phyloP scores from a whole-genome alignment of 2,797 vertebrate species.

The Peromyscus nudipes region DNA sequence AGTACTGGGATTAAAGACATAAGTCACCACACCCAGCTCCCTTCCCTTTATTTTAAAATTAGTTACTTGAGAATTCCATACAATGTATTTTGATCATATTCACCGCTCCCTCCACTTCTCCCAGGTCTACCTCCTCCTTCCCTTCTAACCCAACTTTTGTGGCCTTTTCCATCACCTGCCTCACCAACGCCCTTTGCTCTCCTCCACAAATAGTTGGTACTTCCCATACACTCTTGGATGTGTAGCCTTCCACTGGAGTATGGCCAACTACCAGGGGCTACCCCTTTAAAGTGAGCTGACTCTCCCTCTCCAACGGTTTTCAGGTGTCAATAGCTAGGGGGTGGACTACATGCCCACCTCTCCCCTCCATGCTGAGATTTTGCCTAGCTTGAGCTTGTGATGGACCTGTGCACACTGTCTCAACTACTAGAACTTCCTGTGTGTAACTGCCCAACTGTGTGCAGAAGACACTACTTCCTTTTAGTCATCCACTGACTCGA shows the following conservation, averaged over 20 bases:
- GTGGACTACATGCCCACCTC: background rate
- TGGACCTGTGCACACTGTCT: background rate
- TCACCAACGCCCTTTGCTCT: background rate
- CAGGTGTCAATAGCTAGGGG: background rate
- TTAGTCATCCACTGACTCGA: background rate
- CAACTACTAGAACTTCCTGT: background rate
- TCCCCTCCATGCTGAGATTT: background rate
- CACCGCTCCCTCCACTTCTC: background rate
- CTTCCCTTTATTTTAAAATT: background rate
- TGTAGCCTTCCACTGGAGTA: background rate
- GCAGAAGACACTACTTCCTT: background rate
- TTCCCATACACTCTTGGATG: background rate
- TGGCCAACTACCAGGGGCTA: background rate
- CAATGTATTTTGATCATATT: background rate
- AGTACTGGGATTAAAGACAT: background rate
- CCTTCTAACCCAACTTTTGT: background rate
- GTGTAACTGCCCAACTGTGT: background rate
- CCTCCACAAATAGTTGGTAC: background rate
- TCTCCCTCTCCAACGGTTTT: background rate
- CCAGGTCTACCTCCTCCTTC: background rate
- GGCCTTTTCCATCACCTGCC: background rate
- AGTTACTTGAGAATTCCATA: background rate
- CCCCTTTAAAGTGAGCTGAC: background rate
- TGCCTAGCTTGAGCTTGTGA: background rate
- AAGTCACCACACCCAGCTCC: background rate